phyloP scores from a whole-genome alignment of 2,113 vertebrate genomes.

The Pseudolaguvia tuberculata region DNA sequence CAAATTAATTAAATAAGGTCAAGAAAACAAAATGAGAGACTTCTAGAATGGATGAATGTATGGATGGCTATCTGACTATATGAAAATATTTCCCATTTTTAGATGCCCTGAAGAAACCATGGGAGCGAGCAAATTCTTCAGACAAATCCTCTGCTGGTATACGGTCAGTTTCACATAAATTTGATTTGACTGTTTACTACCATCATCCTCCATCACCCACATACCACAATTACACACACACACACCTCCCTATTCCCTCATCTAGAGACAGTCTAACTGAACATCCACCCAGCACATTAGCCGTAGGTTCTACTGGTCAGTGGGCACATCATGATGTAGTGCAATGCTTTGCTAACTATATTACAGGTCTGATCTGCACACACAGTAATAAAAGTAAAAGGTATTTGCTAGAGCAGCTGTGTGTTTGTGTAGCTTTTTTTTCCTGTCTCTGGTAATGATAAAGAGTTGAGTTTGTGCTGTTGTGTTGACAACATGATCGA shows the following conservation, averaged over 20 bases:
- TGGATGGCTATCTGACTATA: not conserved
- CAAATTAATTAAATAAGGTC: no score
- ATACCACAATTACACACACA: not conserved
- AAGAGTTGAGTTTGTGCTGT: constrained; percentile 4
- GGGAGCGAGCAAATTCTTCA: constrained; percentile 94
- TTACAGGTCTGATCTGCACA: not conserved
- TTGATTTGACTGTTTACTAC: not conserved
- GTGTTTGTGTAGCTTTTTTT: constrained; percentile 13
- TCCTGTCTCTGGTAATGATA: not conserved
- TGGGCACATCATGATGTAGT: not conserved
- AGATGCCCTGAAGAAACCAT: constrained; percentile 94
- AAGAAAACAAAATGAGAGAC: not conserved
- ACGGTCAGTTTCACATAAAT: constrained; percentile 72
- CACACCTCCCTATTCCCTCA: no score
- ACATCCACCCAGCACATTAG: not conserved
- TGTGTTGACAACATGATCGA: not conserved
- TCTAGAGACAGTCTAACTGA: not conserved
- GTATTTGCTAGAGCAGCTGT: not conserved
- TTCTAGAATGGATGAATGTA: not conserved
- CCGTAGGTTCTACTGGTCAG: not conserved
- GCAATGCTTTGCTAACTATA: constrained; percentile 25
- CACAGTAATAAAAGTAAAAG: constrained; percentile 15
- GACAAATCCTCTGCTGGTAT: constrained; percentile 90
- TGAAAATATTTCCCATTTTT: not conserved
- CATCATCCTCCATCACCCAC: not conserved